Conservation (phyloP, 1,140 invertebrate genomes). For the Zeugodacus cucurbitae region DNA sequence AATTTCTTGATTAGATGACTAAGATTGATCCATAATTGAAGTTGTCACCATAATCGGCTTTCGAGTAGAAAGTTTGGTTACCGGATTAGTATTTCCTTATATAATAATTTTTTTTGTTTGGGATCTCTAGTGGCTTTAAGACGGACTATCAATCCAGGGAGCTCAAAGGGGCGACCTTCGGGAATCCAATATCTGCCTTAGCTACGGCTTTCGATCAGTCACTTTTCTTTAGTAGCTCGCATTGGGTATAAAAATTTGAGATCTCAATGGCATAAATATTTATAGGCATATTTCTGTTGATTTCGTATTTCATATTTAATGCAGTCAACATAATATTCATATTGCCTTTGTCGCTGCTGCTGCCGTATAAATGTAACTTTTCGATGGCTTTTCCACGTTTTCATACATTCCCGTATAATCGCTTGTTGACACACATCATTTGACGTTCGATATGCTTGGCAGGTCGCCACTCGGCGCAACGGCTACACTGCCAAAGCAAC, state of each 20-base stretch:
- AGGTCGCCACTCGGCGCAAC: not conserved
- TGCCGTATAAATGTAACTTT: not conserved
- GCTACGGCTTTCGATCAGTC: too few relatives aligned
- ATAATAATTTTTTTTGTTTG: too few relatives aligned
- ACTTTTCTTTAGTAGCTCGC: not conserved
- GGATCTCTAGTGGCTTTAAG: too few relatives aligned
- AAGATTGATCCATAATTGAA: too few relatives aligned
- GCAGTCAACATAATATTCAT: not conserved
- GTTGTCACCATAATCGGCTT: too few relatives aligned
- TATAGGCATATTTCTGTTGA: not conserved
- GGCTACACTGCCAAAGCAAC: not conserved
- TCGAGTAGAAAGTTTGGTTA: too few relatives aligned
- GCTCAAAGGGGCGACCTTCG: too few relatives aligned
- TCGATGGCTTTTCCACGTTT: constrained; percentile 31
- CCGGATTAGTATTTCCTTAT: too few relatives aligned
- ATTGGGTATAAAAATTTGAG: not conserved
- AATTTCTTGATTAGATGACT: too few relatives aligned
- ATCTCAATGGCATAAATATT: not conserved
- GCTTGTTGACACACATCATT: constrained; percentile 10
- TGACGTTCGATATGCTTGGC: constrained; percentile 22
- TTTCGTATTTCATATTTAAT: not conserved
- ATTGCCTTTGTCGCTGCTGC: not conserved
- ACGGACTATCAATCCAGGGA: too few relatives aligned
- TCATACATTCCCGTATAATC: not conserved
- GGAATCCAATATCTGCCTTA: too few relatives aligned